Conservation (phyloP, 2,113 vertebrate species). For the Balaeniceps rex region DNA sequence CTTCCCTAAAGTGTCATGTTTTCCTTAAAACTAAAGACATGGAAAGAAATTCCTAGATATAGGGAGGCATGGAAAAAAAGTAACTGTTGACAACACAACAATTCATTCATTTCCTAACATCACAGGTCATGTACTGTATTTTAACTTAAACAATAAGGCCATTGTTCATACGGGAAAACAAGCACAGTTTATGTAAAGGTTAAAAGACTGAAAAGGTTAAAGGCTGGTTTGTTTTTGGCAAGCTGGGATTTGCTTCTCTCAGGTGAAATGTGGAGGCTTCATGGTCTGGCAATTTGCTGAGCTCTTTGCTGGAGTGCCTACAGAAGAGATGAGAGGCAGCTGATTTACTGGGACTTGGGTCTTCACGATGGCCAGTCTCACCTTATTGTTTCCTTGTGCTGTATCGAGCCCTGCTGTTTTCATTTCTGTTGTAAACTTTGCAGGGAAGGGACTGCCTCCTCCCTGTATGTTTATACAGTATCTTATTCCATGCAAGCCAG, state of each 20-base stretch:
- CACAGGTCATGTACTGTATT: slow-evolving; percentile 65
- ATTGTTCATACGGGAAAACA: slow-evolving; percentile 74
- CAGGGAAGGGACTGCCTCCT: background rate
- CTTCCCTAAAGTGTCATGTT: background rate
- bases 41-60: slow-evolving; percentile 72
- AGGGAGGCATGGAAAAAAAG: slow-evolving; percentile 44
- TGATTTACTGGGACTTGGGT: background rate
- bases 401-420: background rate
- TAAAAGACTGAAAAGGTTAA: slow-evolving; percentile 60
- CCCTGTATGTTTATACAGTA: background rate
- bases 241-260: background rate
- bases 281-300: background rate
- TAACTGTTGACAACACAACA: slow-evolving; percentile 74
- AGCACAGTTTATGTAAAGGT: slow-evolving; percentile 60
- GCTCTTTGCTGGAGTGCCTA: background rate
- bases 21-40: slow-evolving; percentile 51
- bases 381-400: background rate
- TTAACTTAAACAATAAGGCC: slow-evolving; percentile 70
- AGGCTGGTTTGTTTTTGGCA: slow-evolving; percentile 50
- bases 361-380: fast-evolving
- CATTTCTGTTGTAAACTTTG: background rate
- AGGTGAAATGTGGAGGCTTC: slow-evolving; percentile 14
- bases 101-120: slow-evolving; percentile 77
- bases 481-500: background rate
- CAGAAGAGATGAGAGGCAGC: background rate